Base-by-base conservation (phyloP, 1,140 invertebrate genomes). In the Pseudoatta argentina region DNA sequence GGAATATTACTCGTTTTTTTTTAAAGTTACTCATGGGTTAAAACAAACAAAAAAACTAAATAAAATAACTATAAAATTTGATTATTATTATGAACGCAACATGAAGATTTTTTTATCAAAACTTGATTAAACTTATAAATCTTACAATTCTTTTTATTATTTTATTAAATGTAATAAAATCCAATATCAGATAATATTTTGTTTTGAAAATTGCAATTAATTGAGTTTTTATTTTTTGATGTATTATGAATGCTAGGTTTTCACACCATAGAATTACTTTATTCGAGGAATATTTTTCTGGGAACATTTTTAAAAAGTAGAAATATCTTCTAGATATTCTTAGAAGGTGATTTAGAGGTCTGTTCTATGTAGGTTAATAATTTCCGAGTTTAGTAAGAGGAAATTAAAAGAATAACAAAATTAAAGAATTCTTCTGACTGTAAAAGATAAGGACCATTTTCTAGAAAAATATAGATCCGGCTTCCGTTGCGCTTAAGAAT, bases 351-450 rank as follows among this genome's bases (percentile, higher is more conserved):
- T 44, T 44, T 44, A 7, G 8, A 44, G 39, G 8, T 44, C 8
- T 44, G 8, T 12, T 44, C 8, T 44, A 44, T 44, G 6, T 24
- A 8, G 12, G 14, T 57, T 51, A 48, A 75, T 16, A 57, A 83
- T 83, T 69, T 12, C 21, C 48, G 30, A 81, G 7, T 3, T 51
- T 3, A 14, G 4, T 73, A 0, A 59, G 16, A 18, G 27, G n/a
- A 85, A 63, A 63, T 85, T 85, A 55, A 76, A 75, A 82, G 10
- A 34, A 12, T 30, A 63, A 66, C 12, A 34, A 53, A 66, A 53
- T 34, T 66, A 34, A 3, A 5, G 1, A 3, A 24, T 44, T 44
- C 16, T 14, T 48, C 5, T 63, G 10, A 27, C 1, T 48, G 5
- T n/a, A 66, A 30, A 12, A 3, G 61, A 18, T 6, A 1, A 30